phyloP scores from a whole-genome alignment of 2,797 vertebrate genomes.

The Vultur gryphus region DNA sequence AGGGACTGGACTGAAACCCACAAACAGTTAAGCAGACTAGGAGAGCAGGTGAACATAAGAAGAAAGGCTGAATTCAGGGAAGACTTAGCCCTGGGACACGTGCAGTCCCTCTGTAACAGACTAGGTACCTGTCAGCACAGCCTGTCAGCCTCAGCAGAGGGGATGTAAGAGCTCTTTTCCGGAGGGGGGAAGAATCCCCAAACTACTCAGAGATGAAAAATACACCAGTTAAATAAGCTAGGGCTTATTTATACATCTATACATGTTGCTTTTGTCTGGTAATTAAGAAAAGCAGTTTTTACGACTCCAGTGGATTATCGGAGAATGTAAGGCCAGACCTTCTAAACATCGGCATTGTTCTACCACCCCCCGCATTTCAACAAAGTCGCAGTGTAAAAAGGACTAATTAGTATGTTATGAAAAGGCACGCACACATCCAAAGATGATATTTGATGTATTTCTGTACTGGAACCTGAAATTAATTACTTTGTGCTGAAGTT shows the following conservation, averaged over 20 bases:
- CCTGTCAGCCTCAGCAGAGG: not conserved
- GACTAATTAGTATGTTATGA: constrained; percentile 59
- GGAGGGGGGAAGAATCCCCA: not conserved
- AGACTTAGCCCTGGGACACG: not conserved
- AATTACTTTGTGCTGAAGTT: constrained; percentile 42
- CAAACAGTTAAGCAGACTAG: not conserved
- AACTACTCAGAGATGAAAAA: not conserved
- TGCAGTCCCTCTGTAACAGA: not conserved
- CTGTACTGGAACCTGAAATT: constrained; percentile 36
- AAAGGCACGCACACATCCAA: constrained; percentile 1
- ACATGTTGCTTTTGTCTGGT: not conserved
- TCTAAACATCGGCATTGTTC: constrained; percentile 53
- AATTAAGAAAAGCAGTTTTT: constrained; percentile 5
- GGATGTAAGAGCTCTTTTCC: not conserved
- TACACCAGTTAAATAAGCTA: not conserved
- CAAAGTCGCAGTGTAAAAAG: constrained; percentile 38
- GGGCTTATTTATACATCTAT: not conserved
- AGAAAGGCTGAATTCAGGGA: not conserved
- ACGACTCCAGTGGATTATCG: not conserved
- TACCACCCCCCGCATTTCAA: not conserved
- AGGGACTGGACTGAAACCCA: not conserved
- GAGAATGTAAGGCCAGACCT: not conserved
- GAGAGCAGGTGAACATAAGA: not conserved
- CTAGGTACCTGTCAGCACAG: not conserved
- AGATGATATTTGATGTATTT: constrained; percentile 39